A percentile compares a stretch with the other conserved stretches of the same genome.
phyloP scores from a whole-genome alignment of 2,797 vertebrate species.

The Stomatorhinus walkeri region DNA sequence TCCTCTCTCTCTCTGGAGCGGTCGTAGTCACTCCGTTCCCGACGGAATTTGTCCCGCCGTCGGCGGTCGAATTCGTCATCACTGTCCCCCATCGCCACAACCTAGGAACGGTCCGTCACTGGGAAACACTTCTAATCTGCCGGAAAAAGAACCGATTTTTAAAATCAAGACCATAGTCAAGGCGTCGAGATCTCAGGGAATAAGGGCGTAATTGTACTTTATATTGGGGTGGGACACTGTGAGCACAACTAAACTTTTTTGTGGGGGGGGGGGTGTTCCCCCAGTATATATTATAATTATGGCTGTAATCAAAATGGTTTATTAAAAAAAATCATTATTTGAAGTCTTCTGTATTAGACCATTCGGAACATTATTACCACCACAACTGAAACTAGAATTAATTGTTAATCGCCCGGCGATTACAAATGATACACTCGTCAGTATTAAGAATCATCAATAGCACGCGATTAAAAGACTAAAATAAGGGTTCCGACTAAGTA shows the following conservation, averaged over 20 bases:
- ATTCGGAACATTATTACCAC: neutral
- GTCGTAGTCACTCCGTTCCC: conserved; percentile 85
- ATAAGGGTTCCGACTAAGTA: no score
- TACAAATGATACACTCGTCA: neutral
- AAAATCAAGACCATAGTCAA: neutral
- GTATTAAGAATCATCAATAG: neutral
- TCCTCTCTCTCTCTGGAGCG: conserved; percentile 85
- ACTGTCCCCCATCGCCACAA: conserved; percentile 69
- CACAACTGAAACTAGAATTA: neutral
- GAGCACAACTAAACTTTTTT: neutral
- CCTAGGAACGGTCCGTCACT: neutral
- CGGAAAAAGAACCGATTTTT: neutral
- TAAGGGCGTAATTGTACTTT: neutral
- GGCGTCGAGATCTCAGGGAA: neutral
- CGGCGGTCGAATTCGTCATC: conserved; percentile 88
- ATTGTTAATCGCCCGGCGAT: neutral
- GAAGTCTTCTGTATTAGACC: neutral
- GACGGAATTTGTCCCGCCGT: conserved; percentile 81
- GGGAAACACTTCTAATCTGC: neutral
- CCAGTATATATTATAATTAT: neutral
- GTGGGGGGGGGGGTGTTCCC: neutral
- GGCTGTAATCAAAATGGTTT: neutral
- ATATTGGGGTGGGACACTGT: neutral
- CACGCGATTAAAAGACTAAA: neutral
- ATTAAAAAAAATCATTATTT: neutral